phyloP scores from a whole-genome alignment of 2,888 invertebrate species.

The Heliconius cydno region DNA sequence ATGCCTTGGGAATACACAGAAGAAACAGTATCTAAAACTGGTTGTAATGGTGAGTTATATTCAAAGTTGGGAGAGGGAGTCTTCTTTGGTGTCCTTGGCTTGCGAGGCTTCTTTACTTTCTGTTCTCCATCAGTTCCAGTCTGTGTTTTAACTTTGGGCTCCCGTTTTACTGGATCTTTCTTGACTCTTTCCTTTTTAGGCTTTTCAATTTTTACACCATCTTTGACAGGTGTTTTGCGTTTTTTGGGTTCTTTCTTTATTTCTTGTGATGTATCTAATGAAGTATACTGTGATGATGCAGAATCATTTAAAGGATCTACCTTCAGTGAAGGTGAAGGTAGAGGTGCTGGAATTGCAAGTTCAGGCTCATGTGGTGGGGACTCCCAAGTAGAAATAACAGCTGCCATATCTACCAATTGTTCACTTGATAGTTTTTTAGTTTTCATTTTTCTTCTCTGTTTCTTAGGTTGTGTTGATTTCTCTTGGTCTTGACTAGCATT shows the following conservation, averaged over 20 bases:
- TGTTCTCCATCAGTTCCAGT: conserved; percentile 49
- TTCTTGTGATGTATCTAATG: conserved; percentile 34
- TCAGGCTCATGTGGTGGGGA: conserved; percentile 66
- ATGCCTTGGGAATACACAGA: conserved; percentile 50
- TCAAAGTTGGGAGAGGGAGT: conserved; percentile 44
- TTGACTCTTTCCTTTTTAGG: conserved; percentile 55
- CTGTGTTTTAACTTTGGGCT: conserved; percentile 51
- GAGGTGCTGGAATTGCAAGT: conserved; percentile 49
- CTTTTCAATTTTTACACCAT: conserved; percentile 55
- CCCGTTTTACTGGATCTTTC: conserved; percentile 51
- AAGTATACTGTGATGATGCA: conserved; percentile 10
- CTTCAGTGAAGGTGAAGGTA: conserved; percentile 49
- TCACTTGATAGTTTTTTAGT: conserved; percentile 59
- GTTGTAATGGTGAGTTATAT: conserved; percentile 65
- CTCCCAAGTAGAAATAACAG: conserved; percentile 69
- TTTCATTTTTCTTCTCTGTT: conserved; percentile 49
- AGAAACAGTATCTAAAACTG: conserved; percentile 57
- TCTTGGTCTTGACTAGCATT: conserved; percentile 48
- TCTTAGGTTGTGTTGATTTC: conserved; percentile 44
- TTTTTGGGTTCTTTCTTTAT: conserved; percentile 65
- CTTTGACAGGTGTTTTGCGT: conserved; percentile 60
- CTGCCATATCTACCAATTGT: conserved; percentile 67
- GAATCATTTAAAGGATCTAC: conserved; percentile 42
- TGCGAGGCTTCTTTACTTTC: conserved; percentile 68
- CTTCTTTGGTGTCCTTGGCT: conserved; percentile 68